Evolutionary conservation across 2,888 invertebrate genomes (phyloP), one percentile per base, ranked within the genome.

Genomic region (Scrobipalpa atriplicella): DNA sequence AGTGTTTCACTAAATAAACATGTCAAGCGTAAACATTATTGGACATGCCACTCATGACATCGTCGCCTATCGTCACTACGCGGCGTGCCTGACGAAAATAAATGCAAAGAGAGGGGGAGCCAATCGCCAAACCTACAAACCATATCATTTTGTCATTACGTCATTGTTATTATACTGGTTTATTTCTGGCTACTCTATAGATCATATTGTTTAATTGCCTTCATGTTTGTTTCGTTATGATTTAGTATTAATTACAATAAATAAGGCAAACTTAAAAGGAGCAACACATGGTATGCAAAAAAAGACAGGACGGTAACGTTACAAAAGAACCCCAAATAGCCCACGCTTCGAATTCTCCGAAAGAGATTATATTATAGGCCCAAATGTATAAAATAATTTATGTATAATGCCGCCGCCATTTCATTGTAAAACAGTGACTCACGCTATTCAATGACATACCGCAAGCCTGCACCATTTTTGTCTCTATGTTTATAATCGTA

Each of bases 381-480:
- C 75, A 79, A 82, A 80, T 80, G 60, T 41, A 52, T 72, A 76
- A 79, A 77, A 79, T 80, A 77, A 79, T 80, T 77, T 79, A 73
- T 73, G 71, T 80, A 78, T 68, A 69, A 71, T 77, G 79, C 85
- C 78, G 79, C 85, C 78, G 82, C 85, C 84, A 85, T 84, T 78
- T 80, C 82, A 76, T 68, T 66, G 68, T 69, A 67, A 73, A 81
- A 81, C 80, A 76, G 78, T 82, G 83, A 83, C 66, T 70, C 63
- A 66, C 52, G 36, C 51, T 41, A 18, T 64, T 60, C 68, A 56
- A 66, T 60, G 56, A 66, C n/a, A 56, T 41, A 51, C n/a, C 64
- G 10, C 43, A 6, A 47, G 36, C 16, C 29, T 52, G 69, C 63
- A 62, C 16, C 66, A 74, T 71, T 73, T 72, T 80, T 66, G 66